Conservation (phyloP, 2,888 invertebrate species). For the Erebia ligea region DNA sequence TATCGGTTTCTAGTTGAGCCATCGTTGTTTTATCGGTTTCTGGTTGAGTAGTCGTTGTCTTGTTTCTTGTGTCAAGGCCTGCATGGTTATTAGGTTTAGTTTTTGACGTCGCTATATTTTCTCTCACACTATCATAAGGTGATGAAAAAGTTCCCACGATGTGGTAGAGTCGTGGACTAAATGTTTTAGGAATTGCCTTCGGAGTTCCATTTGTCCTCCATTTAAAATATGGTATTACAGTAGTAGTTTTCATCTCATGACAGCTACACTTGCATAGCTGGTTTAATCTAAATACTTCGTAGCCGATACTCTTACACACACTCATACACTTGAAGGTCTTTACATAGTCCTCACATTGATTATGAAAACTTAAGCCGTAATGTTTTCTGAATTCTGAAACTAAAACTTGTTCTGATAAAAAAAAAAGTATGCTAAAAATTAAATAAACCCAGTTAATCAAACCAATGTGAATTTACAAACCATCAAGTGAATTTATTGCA, state of each 20-base stretch:
- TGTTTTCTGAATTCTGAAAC: constrained; percentile 54
- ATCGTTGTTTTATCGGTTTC: neutral
- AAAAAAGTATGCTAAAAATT: neutral
- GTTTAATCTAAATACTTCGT: constrained; percentile 59
- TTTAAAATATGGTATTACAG: constrained; percentile 61
- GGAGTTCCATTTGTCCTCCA: constrained; percentile 67
- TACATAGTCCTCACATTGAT: constrained; percentile 53
- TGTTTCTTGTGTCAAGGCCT: neutral
- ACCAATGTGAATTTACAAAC: constrained; percentile 40
- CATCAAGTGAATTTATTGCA: constrained; percentile 44
- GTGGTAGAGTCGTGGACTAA: constrained; percentile 58
- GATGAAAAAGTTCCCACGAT: constrained; percentile 62
- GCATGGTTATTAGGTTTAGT: neutral
- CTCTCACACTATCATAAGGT: constrained; percentile 16
- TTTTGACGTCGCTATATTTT: neutral
- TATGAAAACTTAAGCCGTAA: constrained; percentile 62
- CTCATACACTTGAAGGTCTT: constrained; percentile 67
- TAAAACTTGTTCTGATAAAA: constrained; percentile 32
- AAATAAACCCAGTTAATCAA: neutral
- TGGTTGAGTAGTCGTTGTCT: neutral
- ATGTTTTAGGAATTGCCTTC: constrained; percentile 50
- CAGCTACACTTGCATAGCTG: constrained; percentile 63
- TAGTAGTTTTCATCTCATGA: constrained; percentile 60
- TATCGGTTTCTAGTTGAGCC: neutral
- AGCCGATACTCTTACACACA: constrained; percentile 66